Percentiles rank a stretch among this genome's conserved stretches.
These are phyloP conservation scores for Panagrolaimus sp. DNA, from an alignment of 1,140 invertebrate genomes.

Conservation along the genomic window DNA sequence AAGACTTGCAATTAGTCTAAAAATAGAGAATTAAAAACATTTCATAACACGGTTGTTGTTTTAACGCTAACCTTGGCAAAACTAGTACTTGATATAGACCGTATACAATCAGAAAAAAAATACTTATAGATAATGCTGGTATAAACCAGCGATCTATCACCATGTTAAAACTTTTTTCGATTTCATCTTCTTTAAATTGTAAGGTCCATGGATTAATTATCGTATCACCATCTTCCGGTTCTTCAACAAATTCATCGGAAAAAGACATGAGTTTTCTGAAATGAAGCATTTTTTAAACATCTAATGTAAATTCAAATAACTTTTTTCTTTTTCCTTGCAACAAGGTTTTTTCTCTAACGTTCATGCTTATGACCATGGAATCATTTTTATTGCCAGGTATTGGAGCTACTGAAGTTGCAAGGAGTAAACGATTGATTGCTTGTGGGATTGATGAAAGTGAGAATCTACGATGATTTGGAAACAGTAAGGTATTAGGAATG, in stretches of 20 bases:
- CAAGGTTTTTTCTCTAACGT: constrained; percentile 8
- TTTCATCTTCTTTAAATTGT: constrained; percentile 26
- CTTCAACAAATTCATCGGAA: neutral
- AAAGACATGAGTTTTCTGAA: constrained; percentile 12
- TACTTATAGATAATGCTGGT: constrained; percentile 51
- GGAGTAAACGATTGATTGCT: constrained; percentile 46
- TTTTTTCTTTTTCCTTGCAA: constrained; percentile 22
- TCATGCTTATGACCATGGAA: neutral
- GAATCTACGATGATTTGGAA: constrained; percentile 40
- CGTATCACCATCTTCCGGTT: neutral
- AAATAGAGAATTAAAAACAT: too few relatives aligned
- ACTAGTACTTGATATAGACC: constrained; percentile 49
- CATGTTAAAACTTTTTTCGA: constrained; percentile 43
- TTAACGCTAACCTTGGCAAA: constrained; percentile 27
- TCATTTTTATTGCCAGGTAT: neutral
- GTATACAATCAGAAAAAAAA: constrained; percentile 53
- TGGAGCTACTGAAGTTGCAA: constrained; percentile 10
- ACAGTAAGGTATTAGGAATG: constrained; percentile 24
- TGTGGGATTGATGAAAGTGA: constrained; percentile 54
- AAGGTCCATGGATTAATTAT: constrained; percentile 32
- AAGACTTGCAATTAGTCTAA: constrained; percentile 43
- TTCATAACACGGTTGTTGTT: too few relatives aligned
- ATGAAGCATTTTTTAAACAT: neutral
- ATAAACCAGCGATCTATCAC: constrained; percentile 58
- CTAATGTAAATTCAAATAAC: neutral